Evolutionary conservation across 1,140 invertebrate species (phyloP), one percentile per base, ranked within the genome.

Genomic region (Drosophila rhopaloa): DNA sequence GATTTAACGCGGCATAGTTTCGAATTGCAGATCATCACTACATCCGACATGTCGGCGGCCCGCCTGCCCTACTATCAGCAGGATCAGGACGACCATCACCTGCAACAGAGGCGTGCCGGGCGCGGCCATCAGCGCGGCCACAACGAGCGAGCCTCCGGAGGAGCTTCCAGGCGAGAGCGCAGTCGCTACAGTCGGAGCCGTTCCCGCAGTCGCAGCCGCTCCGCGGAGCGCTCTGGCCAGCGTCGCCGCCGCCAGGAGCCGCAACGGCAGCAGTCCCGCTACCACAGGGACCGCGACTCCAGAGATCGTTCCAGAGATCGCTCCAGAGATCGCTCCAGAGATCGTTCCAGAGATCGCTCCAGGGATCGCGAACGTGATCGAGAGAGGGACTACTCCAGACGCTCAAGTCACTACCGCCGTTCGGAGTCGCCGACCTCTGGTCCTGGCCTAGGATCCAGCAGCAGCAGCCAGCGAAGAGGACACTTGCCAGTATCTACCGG

Each of bases 1-100:
- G 82, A 88, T 86, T 79, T 90, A 89, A 89, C 84, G 84, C 77
- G 84, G 84, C 84, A 89, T 78, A 89, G 84, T 89, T 89, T 89
- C 73, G 81, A 89, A 79, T 89, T 89, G 78, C 84, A 89, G 84
- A 89, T 89, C 74, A 59, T 61, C 68, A 59, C 73, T 46, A 68
- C 48, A 53, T 16, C 24, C 43, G 72, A 79, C 41, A 90, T 90
- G 85, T 86, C 85, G 73, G 74, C 77, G 37, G 56, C 81, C 71
- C 88, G 81, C 53, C 82, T 77, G 70, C 76, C 82, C 61, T 82
- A 86, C 60, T 76, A 81, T 63, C 79, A 84, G 37, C 82, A 84
- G 54, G 76, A 83, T 53, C 63, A 62, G 59, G 53, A 57, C 19
- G 67, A 79, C 55, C 43, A 76, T 16, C 37, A 57, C 32, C 58